phyloP scores from a whole-genome alignment of 2,113 vertebrate species.

The Excalfactoria chinensis region DNA sequence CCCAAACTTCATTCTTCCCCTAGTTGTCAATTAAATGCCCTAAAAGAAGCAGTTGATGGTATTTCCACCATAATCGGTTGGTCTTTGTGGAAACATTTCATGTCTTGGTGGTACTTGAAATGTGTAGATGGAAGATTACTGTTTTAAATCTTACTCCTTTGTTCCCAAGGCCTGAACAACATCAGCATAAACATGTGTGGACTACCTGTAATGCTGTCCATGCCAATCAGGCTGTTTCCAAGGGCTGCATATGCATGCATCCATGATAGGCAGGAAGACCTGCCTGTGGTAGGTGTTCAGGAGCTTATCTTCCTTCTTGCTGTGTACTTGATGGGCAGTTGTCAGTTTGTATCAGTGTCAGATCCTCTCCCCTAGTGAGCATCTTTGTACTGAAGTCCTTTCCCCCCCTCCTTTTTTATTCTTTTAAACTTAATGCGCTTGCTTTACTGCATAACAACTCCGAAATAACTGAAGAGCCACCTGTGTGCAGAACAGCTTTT shows the following conservation, averaged over 20 bases:
- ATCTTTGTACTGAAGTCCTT: neutral
- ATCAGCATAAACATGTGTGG: rapidly evolving
- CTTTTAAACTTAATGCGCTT: neutral
- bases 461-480: neutral
- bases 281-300: neutral
- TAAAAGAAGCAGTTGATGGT: neutral
- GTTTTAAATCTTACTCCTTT: neutral
- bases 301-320: neutral
- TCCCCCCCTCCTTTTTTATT: neutral
- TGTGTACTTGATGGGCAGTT: neutral
- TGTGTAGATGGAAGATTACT: neutral
- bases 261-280: too few species aligned
- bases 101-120: neutral
- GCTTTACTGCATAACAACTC: neutral
- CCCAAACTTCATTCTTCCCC: neutral
- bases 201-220: neutral
- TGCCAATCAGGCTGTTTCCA: rapidly evolving
- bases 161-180: neutral
- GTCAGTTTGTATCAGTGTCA: neutral
- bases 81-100: neutral
- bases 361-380: neutral
- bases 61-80: neutral
- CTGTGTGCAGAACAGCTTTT: neutral
- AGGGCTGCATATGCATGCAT: rapidly evolving
- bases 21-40: neutral